Conservation (phyloP, 1,140 invertebrate species). For the Diorhabda carinulata region DNA sequence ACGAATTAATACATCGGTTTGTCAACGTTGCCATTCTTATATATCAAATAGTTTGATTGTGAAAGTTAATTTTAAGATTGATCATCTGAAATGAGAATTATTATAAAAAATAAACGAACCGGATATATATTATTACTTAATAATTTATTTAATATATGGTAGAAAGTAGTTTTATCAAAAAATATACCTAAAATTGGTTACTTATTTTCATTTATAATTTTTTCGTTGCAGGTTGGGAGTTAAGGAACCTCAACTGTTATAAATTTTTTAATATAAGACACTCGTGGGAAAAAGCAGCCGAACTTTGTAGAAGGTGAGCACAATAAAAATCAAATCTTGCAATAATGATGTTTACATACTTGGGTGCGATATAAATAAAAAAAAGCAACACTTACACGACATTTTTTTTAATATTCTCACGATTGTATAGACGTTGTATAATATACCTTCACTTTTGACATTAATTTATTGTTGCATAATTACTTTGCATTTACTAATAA, state of each 20-base stretch:
- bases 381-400: not conserved
- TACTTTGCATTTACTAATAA: not conserved
- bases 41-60: no score
- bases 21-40: no score
- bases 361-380: not conserved
- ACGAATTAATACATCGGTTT: no score
- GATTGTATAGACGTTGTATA: not conserved
- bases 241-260: slow-evolving; percentile 87
- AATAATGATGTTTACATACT: not conserved
- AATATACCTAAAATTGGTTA: no score
- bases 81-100: no score
- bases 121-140: no score
- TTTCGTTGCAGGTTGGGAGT: slow-evolving; percentile 80
- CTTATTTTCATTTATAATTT: slow-evolving; percentile 14
- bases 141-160: no score
- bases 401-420: not conserved
- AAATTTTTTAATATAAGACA: slow-evolving; percentile 94
- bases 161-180: no score
- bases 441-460: not conserved
- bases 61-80: no score
- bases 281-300: slow-evolving; percentile 92
- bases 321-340: slow-evolving; percentile 5
- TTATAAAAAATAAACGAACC: no score
- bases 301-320: slow-evolving; percentile 87
- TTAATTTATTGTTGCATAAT: not conserved